Conservation (phyloP, 2,888 invertebrate genomes). For the Eupithecia tripunctaria region DNA sequence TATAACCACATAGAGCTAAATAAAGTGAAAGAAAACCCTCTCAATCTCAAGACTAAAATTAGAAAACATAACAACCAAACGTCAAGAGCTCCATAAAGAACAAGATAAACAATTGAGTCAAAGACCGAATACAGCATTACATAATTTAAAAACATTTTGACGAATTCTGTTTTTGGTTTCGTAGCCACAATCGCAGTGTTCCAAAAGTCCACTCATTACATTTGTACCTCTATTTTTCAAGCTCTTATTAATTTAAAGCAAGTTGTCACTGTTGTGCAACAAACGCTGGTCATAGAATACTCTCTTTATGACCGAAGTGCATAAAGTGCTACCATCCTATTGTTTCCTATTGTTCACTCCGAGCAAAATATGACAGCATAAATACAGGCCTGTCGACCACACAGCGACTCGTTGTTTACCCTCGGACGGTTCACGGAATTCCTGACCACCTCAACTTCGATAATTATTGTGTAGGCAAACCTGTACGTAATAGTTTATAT, state of each 20-base stretch:
- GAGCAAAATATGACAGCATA: constrained; percentile 19
- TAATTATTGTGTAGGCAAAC: background rate
- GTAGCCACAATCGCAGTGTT: constrained; percentile 48
- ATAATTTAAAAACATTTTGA: background rate
- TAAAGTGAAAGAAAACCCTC: background rate
- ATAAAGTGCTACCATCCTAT: constrained; percentile 9
- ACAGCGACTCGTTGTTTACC: constrained; percentile 22
- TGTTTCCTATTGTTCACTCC: constrained; percentile 23
- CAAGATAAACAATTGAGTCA: background rate
- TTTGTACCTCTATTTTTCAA: constrained; percentile 8
- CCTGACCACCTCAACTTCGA: background rate
- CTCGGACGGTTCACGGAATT: background rate
- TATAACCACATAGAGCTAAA: background rate
- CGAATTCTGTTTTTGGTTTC: constrained; percentile 15
- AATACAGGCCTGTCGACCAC: constrained; percentile 17
- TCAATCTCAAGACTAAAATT: background rate
- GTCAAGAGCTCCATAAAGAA: background rate
- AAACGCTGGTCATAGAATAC: background rate
- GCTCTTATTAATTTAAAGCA: constrained; percentile 14
- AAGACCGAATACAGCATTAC: background rate
- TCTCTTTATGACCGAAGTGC: background rate
- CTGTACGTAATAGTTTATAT: background rate
- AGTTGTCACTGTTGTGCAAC: background rate
- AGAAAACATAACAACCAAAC: background rate
- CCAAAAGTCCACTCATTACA: constrained; percentile 54